Base-by-base conservation (phyloP, 2,888 invertebrate species). In the Yponomeuta sedellus region DNA sequence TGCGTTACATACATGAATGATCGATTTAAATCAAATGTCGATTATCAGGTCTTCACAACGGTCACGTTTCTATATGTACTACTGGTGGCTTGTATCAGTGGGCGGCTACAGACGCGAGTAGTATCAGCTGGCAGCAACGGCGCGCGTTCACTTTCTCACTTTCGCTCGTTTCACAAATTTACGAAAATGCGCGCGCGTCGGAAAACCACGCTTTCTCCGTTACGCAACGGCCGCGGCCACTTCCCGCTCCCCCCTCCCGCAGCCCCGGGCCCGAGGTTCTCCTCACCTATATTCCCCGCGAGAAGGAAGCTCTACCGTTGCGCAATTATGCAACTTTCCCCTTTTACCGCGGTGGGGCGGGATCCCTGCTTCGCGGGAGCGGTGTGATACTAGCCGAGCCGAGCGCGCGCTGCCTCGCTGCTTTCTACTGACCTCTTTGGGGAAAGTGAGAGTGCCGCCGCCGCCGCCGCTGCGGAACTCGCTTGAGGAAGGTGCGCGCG, bases 101-200 rank as follows among this genome's bases (percentile, higher is more conserved):
- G 34, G 34, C 34, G 34, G 34, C 34, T 34, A 8, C 34, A 34
- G 5, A 34, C 5, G 34, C 34, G 8, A 34, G 34, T 8, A 34
- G 8, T 34, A 8, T 34, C 34, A 34, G 34, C 34, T 34, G 34
- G 8, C 34, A 34, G 34, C 34, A 8, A 34, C 34, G 10, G 59
- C 67, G 11, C 34, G 62, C 62, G 61, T 44, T 58, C 67, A 80
- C 86, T 85, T 86, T 88, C 88, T 83, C 78, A 84, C 88, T 90
- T 90, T 88, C 88, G 88, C 86, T 88, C 80, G 86, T 86, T 88
- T 88, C 87, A 86, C 90, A 89, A 88, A 85, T 88, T 86, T 81
- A 88, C 88, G 84, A 89, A 91, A 89, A 90, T 85, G 83, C 81
- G 84, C 82, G 79, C 83, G 83, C 82, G 79, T 88, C 88, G 88